A percentile compares a stretch with the other conserved stretches of the same genome.
Evolutionary conservation across 2,888 invertebrate species (phyloP).

Genomic region (Galerucella pusilla): DNA sequence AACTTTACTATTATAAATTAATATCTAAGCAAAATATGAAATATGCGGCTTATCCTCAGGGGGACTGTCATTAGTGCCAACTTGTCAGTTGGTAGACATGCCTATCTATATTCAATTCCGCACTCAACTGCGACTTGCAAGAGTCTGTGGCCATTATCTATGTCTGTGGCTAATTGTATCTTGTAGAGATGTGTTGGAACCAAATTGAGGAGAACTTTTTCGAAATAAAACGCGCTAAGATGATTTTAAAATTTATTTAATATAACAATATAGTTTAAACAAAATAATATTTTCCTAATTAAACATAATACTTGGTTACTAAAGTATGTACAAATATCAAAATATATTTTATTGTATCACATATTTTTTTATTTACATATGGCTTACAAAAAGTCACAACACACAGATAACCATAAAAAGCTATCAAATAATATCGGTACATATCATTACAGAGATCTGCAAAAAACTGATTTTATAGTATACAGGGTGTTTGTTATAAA

Average conservation of each 20-base stretch:
- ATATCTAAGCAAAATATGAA: too few relatives aligned
- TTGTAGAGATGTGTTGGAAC: too few relatives aligned
- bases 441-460: neutral
- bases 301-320: conserved; percentile 24
- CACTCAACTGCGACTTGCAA: too few relatives aligned
- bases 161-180: too few relatives aligned
- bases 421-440: conserved; percentile 5
- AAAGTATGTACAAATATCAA: conserved; percentile 23
- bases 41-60: too few relatives aligned
- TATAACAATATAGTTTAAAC: conserved; percentile 20
- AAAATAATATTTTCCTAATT: conserved; percentile 12
- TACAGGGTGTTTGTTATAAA: too few relatives aligned
- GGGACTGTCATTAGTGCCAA: too few relatives aligned
- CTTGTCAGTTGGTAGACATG: too few relatives aligned
- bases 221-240: neutral
- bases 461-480: too few relatives aligned
- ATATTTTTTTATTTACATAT: conserved; percentile 22
- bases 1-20: too few relatives aligned
- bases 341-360: conserved; percentile 26
- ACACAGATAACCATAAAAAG: neutral
- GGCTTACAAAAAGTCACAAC: conserved; percentile 13
- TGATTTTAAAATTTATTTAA: neutral
- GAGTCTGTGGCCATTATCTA: too few relatives aligned
- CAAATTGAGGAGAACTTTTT: neutral
- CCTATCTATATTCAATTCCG: too few relatives aligned